Percentiles rank a stretch among this genome's conserved stretches.
phyloP scores from a whole-genome alignment of 2,888 invertebrate species.

The Nudaria mundana region DNA sequence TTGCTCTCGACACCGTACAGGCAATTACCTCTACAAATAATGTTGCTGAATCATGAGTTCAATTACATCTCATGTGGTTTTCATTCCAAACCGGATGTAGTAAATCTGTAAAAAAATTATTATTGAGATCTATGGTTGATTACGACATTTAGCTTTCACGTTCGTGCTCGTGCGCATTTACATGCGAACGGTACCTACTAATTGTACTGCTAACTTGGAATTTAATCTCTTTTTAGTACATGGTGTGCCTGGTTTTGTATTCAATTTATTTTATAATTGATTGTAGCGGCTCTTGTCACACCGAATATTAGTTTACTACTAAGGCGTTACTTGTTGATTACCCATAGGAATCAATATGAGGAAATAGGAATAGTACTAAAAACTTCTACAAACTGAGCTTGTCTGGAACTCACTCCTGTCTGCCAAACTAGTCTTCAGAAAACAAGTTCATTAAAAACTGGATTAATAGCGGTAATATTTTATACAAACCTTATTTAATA shows the following conservation, averaged over 20 bases:
- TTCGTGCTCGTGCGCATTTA: neutral
- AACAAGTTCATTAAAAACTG: neutral
- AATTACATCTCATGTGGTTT: slow-evolving; percentile 22
- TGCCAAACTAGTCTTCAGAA: neutral
- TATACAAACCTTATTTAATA: neutral
- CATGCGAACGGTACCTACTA: too few species aligned
- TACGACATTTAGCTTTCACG: slow-evolving; percentile 1
- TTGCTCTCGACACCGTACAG: too few species aligned
- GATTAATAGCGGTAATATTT: neutral
- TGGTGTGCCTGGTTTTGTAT: too few species aligned
- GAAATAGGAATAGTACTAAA: too few species aligned
- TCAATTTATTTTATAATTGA: too few species aligned
- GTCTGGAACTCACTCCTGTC: too few species aligned
- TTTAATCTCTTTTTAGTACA: too few species aligned
- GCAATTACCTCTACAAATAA: neutral
- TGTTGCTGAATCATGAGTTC: slow-evolving; percentile 8
- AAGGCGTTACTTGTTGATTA: too few species aligned
- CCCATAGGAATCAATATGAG: too few species aligned
- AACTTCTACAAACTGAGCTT: too few species aligned
- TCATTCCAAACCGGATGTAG: slow-evolving; percentile 25
- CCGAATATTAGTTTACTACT: too few species aligned
- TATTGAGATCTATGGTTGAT: slow-evolving; percentile 1
- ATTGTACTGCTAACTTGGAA: neutral
- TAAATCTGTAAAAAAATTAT: slow-evolving; percentile 8
- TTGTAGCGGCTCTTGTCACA: too few species aligned